Base-by-base conservation (phyloP, 2,797 vertebrate genomes). In the Cryptoprocta ferox region DNA sequence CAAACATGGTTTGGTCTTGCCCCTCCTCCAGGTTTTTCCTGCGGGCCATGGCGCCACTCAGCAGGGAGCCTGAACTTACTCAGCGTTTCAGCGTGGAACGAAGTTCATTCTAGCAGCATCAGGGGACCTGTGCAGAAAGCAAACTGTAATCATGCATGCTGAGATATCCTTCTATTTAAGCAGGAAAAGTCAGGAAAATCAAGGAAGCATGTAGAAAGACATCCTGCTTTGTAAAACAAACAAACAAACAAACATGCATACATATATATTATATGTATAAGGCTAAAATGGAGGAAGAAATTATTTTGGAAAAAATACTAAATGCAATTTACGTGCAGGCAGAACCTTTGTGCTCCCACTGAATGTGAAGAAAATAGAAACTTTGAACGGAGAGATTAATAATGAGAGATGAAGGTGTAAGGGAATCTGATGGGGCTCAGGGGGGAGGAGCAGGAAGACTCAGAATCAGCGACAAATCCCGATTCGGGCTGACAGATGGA, bases 21-120 rank as follows among this genome's bases (percentile, higher is more conserved):
- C 35, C 15, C 1, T 2, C n/a, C 32, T 48, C 32, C 35, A 30
- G 10, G 18, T 11, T 2, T 30, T 8, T 26, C 61, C 18, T 5
- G 12, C 0, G 42, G 0, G 18, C 3, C 8, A 0, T 0, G 37
- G 12, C 2, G 0, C 24, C 10, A 1, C n/a, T 0, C 2, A 30
- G 76, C 39, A 42, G 32, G 35, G 7, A 50, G 0, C 39, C 66
- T 18, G 48, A 63, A 37, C 9, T 37, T 10, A 12, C 66, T 3
- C 15, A 15, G 19, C 15, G 19, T n/a, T 35, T 39, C 53, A 53
- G 35, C 5, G 56, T 10, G 26, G 79, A 32, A 39, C 10, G 48
- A 42, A 50, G 84, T 6, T n/a, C 13, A 6, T 10, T 30, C 28
- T 28, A 63, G 42, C 18, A 19, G 39, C 61, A n/a, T 42, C 26